Conservation (phyloP, 2,888 invertebrate species). For the Pollenia amentaria region DNA sequence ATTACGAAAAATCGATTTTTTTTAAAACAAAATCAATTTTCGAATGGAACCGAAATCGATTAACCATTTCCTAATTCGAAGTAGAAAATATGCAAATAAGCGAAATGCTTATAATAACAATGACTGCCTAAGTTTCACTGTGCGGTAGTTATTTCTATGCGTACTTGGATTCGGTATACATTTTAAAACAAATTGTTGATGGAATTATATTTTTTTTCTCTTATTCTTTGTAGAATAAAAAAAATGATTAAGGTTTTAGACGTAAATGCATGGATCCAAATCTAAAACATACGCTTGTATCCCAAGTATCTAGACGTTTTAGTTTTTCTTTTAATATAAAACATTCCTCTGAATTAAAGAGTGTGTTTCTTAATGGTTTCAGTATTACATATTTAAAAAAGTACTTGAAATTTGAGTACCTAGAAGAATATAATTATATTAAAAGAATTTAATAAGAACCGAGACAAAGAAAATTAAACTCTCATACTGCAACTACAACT, state of each 20-base stretch:
- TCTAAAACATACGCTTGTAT: neutral
- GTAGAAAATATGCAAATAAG: neutral
- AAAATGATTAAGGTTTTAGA: conserved; percentile 40
- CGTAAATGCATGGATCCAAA: neutral
- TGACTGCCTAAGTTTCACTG: neutral
- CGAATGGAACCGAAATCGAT: too few relatives aligned
- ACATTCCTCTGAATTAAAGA: conserved; percentile 40
- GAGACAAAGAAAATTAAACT: conserved; percentile 37
- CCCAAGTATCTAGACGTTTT: conserved; percentile 32
- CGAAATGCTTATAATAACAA: too few relatives aligned
- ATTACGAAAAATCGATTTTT: too few relatives aligned
- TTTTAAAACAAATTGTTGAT: conserved; percentile 42
- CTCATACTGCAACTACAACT: conserved; percentile 16
- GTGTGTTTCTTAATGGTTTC: conserved; percentile 29
- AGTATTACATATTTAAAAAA: conserved; percentile 41
- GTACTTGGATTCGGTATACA: conserved; percentile 34
- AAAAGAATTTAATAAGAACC: conserved; percentile 61
- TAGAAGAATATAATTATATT: conserved; percentile 57
- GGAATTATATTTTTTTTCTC: conserved; percentile 45
- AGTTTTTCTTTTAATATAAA: conserved; percentile 24
- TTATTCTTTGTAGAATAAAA: neutral
- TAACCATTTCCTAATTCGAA: too few relatives aligned
- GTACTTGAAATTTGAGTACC: conserved; percentile 65
- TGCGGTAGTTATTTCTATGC: conserved; percentile 46
- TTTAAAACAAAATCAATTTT: too few relatives aligned